A percentile compares a stretch with the other conserved stretches of the same genome.
phyloP scores from a whole-genome alignment of 2,888 invertebrate genomes.

The Hoplodrina blanda region DNA sequence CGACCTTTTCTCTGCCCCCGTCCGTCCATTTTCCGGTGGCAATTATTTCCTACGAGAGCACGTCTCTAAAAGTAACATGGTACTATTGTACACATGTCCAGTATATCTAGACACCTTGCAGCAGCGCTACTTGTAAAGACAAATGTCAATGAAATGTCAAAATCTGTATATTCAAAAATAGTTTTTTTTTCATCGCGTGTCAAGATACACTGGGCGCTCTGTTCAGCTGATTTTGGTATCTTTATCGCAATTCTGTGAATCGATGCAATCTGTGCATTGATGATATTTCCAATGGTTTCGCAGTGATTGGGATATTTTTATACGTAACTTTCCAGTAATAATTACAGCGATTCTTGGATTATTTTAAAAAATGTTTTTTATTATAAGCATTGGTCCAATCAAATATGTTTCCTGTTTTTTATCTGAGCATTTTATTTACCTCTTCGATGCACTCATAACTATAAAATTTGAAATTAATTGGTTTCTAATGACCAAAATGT shows the following conservation, averaged over 20 bases:
- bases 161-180: constrained; percentile 1
- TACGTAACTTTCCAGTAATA: constrained; percentile 3
- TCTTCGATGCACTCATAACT: neutral
- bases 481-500: neutral
- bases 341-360: neutral
- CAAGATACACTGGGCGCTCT: constrained; percentile 2
- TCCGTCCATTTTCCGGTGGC: constrained; percentile 31
- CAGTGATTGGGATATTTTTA: constrained; percentile 21
- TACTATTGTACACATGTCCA: constrained; percentile 14
- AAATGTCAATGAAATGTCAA: constrained; percentile 1
- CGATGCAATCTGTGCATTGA: constrained; percentile 34
- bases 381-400: neutral
- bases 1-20: constrained; percentile 45
- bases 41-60: constrained; percentile 51
- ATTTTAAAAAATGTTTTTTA: neutral
- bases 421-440: neutral
- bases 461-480: too few species aligned
- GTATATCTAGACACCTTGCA: neutral
- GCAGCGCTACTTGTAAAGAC: neutral
- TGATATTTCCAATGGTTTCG: constrained; percentile 24
- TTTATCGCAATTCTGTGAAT: constrained; percentile 34
- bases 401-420: neutral
- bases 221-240: constrained; percentile 18
- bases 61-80: constrained; percentile 37
- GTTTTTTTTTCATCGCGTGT: neutral